These are phyloP conservation scores for Mustela lutreola DNA, from an alignment of 2,113 vertebrate species.

Conservation along the genomic window DNA sequence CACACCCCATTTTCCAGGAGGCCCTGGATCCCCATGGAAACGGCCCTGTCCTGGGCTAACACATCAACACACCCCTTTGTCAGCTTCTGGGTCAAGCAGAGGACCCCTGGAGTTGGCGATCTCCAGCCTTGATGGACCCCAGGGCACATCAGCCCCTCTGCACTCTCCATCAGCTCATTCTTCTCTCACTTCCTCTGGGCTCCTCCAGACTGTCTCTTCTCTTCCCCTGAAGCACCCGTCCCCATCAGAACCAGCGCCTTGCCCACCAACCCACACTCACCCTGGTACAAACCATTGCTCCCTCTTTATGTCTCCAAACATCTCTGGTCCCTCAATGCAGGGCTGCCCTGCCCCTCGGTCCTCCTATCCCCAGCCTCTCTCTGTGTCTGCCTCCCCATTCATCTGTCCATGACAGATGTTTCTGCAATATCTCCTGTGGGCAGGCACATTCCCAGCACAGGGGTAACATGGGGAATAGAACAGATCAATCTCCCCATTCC, in stretches of 20 bases:
- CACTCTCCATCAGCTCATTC: not conserved
- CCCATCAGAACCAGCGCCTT: not conserved
- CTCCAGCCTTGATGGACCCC: not conserved
- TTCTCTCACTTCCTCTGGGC: not conserved
- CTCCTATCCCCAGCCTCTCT: not conserved
- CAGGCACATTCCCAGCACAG: not conserved
- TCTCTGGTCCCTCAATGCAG: too few species aligned
- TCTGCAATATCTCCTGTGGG: not conserved
- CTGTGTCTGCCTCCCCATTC: not conserved
- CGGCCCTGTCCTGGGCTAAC: not conserved
- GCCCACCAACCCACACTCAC: not conserved
- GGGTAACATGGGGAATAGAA: too few species aligned
- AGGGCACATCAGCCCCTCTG: not conserved
- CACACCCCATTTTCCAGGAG: not conserved
- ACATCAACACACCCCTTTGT: too few species aligned
- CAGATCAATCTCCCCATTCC: not conserved
- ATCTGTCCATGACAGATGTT: not conserved
- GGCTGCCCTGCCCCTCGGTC: not conserved
- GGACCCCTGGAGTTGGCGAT: not conserved
- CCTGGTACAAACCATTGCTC: not conserved
- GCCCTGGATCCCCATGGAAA: not conserved
- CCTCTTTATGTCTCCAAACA: not conserved
- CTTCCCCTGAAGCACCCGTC: not conserved
- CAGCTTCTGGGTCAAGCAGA: not conserved
- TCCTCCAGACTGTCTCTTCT: not conserved